Evolutionary conservation across 1,140 invertebrate species (phyloP).

Genomic region (Melitaea cinxia): DNA sequence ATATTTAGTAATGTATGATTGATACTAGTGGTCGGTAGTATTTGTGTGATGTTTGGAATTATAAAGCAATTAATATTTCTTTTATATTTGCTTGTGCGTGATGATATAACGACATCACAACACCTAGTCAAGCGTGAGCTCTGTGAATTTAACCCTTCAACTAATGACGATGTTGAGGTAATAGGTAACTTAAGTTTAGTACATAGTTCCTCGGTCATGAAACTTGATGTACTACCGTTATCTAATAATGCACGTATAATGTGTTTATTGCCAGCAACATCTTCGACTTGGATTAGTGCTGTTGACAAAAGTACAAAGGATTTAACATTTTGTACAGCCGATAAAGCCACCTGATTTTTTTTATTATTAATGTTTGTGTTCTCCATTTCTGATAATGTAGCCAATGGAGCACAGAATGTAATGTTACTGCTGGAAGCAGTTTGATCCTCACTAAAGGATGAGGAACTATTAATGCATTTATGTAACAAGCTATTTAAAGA

Average conservation of each 20-base stretch:
- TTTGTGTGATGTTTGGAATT: constrained; percentile 45
- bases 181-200: constrained; percentile 32
- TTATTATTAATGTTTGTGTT: neutral
- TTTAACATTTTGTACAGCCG: neutral
- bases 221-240: constrained; percentile 35
- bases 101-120: constrained; percentile 42
- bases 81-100: constrained; percentile 35
- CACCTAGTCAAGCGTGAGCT: constrained; percentile 30
- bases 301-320: constrained; percentile 27
- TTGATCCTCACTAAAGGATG: neutral
- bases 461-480: neutral
- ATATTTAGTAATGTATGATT: constrained; percentile 17
- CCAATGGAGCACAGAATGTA: neutral
- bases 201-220: constrained; percentile 32
- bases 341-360: no score
- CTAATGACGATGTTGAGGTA: constrained; percentile 17
- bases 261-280: neutral
- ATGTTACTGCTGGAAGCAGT: neutral
- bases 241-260: neutral
- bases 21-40: constrained; percentile 23
- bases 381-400: neutral
- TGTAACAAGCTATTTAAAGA: constrained; percentile 28
- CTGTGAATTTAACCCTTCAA: constrained; percentile 16
- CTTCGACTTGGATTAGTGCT: constrained; percentile 36
- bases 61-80: constrained; percentile 39